These are phyloP conservation scores for Pocillopora meandrina DNA, from an alignment of 92 coral and sea anemone species.

Conservation along the genomic window DNA sequence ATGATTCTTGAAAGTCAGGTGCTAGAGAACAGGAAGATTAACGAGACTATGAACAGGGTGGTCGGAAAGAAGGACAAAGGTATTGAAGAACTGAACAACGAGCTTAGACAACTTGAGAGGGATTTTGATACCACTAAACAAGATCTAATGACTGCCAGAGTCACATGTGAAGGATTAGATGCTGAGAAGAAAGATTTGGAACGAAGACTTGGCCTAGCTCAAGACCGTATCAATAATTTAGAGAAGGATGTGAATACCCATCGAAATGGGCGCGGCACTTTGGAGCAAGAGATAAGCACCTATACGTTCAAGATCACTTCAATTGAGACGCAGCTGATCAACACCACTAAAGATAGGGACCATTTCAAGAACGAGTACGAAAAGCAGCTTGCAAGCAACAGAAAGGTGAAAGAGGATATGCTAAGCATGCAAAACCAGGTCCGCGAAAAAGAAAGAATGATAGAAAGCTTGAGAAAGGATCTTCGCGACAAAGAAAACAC, in stretches of 20 bases:
- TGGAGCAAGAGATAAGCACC: slow-evolving; percentile 86
- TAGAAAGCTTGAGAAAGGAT: slow-evolving; percentile 75
- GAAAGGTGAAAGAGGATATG: slow-evolving; percentile 83
- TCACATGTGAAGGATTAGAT: slow-evolving; percentile 73
- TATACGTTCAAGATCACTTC: slow-evolving; percentile 76
- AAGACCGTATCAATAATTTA: slow-evolving; percentile 66
- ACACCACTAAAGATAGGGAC: slow-evolving; percentile 82
- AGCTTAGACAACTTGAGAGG: slow-evolving; percentile 74
- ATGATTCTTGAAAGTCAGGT: slow-evolving; percentile 80
- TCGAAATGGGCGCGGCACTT: slow-evolving; percentile 77
- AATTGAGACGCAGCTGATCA: slow-evolving; percentile 86
- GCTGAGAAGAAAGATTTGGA: slow-evolving; percentile 83
- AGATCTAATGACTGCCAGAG: slow-evolving; percentile 77
- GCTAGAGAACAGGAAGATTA: slow-evolving; percentile 70
- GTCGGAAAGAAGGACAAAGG: slow-evolving; percentile 70
- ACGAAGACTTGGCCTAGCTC: slow-evolving; percentile 72
- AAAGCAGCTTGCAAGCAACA: slow-evolving; percentile 67
- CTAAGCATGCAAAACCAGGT: slow-evolving; percentile 83
- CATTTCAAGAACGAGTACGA: slow-evolving; percentile 92
- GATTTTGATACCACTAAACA: slow-evolving; percentile 83
- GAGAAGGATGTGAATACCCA: slow-evolving; percentile 76
- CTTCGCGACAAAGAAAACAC: slow-evolving; percentile 77
- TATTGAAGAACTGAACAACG: slow-evolving; percentile 77
- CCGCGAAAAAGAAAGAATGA: slow-evolving; percentile 78
- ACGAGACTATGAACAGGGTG: slow-evolving; percentile 73